Evolutionary conservation across 2,113 vertebrate species (phyloP).

Genomic region (Potamarius usumacintae): DNA sequence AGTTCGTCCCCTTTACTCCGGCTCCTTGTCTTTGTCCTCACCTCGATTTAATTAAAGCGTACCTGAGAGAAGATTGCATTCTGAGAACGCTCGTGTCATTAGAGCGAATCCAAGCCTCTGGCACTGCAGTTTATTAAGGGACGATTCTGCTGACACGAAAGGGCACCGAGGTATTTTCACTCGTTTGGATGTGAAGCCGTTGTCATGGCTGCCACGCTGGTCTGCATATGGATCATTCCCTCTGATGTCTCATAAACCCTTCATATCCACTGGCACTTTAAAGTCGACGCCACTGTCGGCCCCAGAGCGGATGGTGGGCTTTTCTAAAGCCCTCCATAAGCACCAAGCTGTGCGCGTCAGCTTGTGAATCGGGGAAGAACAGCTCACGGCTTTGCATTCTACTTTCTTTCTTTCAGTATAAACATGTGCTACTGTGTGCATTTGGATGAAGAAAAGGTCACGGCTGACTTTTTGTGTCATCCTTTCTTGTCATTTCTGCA

Average conservation of each 20-base stretch:
- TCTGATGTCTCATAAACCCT: slow-evolving; percentile 9
- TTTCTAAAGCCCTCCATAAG: slow-evolving; percentile 31
- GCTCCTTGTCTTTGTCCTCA: slow-evolving; percentile 13
- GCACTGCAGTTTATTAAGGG: slow-evolving; percentile 42
- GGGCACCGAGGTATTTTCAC: background rate
- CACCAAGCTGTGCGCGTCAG: slow-evolving; percentile 20
- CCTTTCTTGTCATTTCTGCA: slow-evolving; percentile 59
- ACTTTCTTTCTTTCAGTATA: background rate
- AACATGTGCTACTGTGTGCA: background rate
- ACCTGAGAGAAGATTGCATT: slow-evolving; percentile 60
- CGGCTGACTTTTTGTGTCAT: slow-evolving; percentile 2
- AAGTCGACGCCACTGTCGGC: slow-evolving; percentile 21
- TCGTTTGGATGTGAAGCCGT: background rate
- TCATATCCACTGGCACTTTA: slow-evolving; percentile 26
- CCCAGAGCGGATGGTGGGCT: slow-evolving; percentile 11
- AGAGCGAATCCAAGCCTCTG: slow-evolving; percentile 36
- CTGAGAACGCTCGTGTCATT: slow-evolving; percentile 65
- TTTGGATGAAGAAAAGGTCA: slow-evolving; percentile 1
- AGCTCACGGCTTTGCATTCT: background rate
- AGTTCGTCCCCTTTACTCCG: background rate
- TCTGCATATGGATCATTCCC: slow-evolving; percentile 20
- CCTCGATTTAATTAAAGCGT: slow-evolving; percentile 67
- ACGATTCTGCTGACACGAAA: slow-evolving; percentile 26
- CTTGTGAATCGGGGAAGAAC: slow-evolving; percentile 1
- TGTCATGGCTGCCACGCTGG: background rate